Evolutionary conservation across 2,888 invertebrate genomes (phyloP).

Genomic region (Nematopogon swammerdamellus): DNA sequence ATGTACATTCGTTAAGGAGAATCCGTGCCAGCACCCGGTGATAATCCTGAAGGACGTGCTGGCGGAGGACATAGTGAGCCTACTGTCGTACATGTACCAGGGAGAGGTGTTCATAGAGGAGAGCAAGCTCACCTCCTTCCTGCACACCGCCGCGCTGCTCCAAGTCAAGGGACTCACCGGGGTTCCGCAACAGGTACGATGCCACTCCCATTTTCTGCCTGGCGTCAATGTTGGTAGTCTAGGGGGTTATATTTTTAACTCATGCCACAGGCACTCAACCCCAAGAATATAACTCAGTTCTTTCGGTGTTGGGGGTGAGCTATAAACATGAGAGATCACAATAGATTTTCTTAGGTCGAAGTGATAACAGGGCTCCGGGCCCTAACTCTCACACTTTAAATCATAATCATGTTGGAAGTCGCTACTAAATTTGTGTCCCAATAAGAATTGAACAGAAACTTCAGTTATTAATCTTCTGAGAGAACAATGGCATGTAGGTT

Average conservation of each 20-base stretch:
- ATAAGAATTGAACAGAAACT: too few relatives aligned
- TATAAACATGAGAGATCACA: too few relatives aligned
- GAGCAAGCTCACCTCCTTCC: constrained; percentile 61
- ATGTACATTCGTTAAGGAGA: constrained; percentile 54
- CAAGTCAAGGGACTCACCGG: constrained; percentile 66
- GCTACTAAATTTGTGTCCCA: not conserved
- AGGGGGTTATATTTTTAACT: too few relatives aligned
- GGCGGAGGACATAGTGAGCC: constrained; percentile 62
- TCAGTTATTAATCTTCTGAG: too few relatives aligned
- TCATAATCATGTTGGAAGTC: not conserved
- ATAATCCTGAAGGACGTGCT: constrained; percentile 69
- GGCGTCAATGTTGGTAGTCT: too few relatives aligned
- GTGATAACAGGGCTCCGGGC: too few relatives aligned
- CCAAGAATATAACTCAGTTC: too few relatives aligned
- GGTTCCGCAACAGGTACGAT: constrained; percentile 42
- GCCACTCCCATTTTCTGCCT: not conserved
- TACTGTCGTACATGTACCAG: constrained; percentile 69
- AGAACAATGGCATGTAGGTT: too few relatives aligned
- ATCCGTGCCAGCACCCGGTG: constrained; percentile 71
- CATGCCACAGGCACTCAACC: too few relatives aligned
- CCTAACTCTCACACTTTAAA: too few relatives aligned
- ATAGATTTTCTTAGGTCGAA: too few relatives aligned
- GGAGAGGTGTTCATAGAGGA: constrained; percentile 69
- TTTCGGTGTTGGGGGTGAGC: too few relatives aligned
- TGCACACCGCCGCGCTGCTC: constrained; percentile 64